A percentile compares a stretch with the other conserved stretches of the same genome.
Conservation (phyloP, 2,113 vertebrate genomes). For the Ovis canadensis region DNA sequence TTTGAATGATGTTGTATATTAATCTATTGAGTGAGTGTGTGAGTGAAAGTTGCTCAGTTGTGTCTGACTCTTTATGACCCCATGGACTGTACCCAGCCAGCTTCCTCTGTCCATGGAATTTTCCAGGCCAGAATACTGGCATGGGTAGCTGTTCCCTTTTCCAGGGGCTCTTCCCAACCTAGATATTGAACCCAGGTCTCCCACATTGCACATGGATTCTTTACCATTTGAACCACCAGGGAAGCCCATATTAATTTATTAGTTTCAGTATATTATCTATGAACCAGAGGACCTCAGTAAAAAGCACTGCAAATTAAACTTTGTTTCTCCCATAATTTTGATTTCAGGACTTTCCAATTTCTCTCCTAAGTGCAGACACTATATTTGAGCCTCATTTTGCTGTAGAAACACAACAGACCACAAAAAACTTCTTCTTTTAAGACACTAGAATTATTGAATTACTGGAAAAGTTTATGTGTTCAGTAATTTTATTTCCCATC, state of each 20-base stretch:
- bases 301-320: neutral
- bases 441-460: constrained; percentile 28
- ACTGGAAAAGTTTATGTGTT: constrained; percentile 12
- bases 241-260: neutral
- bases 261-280: neutral
- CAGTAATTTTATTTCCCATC: constrained; percentile 37
- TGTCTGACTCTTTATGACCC: neutral
- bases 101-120: neutral
- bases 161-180: neutral
- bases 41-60: neutral
- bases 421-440: neutral
- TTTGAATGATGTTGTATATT: neutral
- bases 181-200: neutral
- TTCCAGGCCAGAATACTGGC: neutral
- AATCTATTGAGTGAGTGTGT: neutral
- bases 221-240: neutral
- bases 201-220: neutral
- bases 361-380: neutral
- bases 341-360: neutral
- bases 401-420: neutral
- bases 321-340: neutral
- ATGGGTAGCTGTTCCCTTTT: neutral
- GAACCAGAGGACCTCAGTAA: neutral
- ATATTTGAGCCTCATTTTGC: neutral
- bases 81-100: neutral